Evolutionary conservation across 2,888 invertebrate genomes (phyloP), one percentile per base, ranked within the genome.

Genomic region (Orchesella flavescens): DNA sequence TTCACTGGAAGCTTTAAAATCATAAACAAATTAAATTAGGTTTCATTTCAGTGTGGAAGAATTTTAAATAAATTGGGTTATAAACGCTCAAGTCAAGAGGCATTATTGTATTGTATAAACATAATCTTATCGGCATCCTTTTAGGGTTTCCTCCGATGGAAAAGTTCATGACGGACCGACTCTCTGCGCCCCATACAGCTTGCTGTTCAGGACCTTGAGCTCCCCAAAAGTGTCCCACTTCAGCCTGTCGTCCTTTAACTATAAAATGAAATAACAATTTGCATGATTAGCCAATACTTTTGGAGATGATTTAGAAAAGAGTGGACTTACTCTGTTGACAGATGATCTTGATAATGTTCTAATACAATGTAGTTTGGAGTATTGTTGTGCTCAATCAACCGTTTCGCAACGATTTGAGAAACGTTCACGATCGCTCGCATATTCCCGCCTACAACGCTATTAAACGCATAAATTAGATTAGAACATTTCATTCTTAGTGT

Each of bases 181-280:
- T 13, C 99, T 99, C 91, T 99, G 98, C 0, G 97, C 96, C 73
- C 99, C 99, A 93, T 98, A 99, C 89, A 97, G 95, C 90, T 94
- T 96, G 90, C 97, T 95, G 69, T 93, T 92, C 0, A 98, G 97
- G 0, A 99, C 98, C 88, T 96, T 94, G 74, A 99, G 91, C 90
- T 98, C 97, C 0, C 99, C 99, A 91, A 99, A 97, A 0, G 97
- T 98, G 90, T 99, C 98, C 66, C 92, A 93, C 91, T 98, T 98
- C 88, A 94, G 92, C 83, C 95, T 91, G 91, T 90, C 91, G 46
- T 89, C 89, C 13, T 73, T 81, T 71, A 73, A 2, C 34, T 34
- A 7, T 7, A 34, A 34, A n/a, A n/a, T n/a, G n/a, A 34, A 34
- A 34, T 2, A 2, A 34, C 34, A 7, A n/a, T n/a, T n/a, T n/a